These are phyloP conservation scores for Bombus affinis DNA, from an alignment of 1,140 invertebrate species.

Conservation along the genomic window DNA sequence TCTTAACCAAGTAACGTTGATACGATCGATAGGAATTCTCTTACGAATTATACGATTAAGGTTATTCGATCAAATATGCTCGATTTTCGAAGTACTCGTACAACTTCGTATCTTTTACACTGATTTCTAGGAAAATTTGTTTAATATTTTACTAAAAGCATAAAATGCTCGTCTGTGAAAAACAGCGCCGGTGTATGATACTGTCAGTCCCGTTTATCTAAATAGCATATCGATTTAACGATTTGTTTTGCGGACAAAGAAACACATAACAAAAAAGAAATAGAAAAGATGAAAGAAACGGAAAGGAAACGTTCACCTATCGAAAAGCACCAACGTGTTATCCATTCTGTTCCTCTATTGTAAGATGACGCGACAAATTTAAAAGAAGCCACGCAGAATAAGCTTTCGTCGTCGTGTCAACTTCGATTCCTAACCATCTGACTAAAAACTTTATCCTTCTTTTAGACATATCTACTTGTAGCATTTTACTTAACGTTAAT, in stretches of 20 bases:
- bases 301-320: constrained; percentile 54
- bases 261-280: background rate
- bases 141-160: background rate
- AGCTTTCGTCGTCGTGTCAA: constrained; percentile 20
- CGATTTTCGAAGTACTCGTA: background rate
- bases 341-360: constrained; percentile 15
- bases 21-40: background rate
- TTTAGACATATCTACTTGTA: constrained; percentile 52
- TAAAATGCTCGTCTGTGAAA: background rate
- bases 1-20: constrained; percentile 1
- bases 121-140: background rate
- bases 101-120: background rate
- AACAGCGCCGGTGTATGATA: constrained; percentile 33
- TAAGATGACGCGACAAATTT: constrained; percentile 48
- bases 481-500: constrained; percentile 55
- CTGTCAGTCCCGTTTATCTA: constrained; percentile 44
- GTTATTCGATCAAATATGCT: background rate
- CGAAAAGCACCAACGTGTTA: constrained; percentile 60
- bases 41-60: background rate
- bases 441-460: constrained; percentile 43
- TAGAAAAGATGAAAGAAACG: background rate
- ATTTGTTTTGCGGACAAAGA: constrained; percentile 33
- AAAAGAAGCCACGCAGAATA: constrained; percentile 37
- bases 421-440: constrained; percentile 37
- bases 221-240: constrained; percentile 54